Percentiles rank a stretch among this genome's conserved stretches.
These are phyloP conservation scores for Anguilla marmorata DNA, from an alignment of 2,797 vertebrate genomes.

Conservation along the genomic window DNA sequence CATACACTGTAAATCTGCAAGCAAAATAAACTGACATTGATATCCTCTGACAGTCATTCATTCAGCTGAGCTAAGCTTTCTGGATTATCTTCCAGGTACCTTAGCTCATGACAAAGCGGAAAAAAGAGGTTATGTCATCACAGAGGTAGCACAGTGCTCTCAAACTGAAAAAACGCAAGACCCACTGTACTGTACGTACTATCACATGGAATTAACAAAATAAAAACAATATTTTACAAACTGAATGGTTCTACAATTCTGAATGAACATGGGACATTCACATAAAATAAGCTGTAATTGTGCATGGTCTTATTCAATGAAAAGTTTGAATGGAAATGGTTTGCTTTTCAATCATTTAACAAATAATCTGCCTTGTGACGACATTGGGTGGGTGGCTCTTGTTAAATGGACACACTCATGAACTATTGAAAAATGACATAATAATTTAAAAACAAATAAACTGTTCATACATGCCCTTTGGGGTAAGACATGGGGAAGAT, in stretches of 20 bases:
- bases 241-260: neutral
- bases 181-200: neutral
- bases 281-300: neutral
- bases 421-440: neutral
- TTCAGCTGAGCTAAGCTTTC: neutral
- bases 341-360: neutral
- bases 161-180: neutral
- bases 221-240: no score
- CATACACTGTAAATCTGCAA: conserved; percentile 17
- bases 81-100: neutral
- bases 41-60: neutral
- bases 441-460: neutral
- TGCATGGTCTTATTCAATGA: neutral
- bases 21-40: conserved; percentile 16
- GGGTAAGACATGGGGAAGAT: neutral
- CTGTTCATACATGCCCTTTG: neutral
- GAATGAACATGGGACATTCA: neutral
- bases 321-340: neutral
- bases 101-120: neutral
- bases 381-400: neutral
- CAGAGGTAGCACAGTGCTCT: neutral
- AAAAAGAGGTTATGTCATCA: neutral
- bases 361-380: neutral
- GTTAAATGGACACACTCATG: neutral
- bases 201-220: neutral